A percentile compares a stretch with the other conserved stretches of the same genome.
phyloP scores from a whole-genome alignment of 2,888 invertebrate genomes.

The Onchidella celtica region DNA sequence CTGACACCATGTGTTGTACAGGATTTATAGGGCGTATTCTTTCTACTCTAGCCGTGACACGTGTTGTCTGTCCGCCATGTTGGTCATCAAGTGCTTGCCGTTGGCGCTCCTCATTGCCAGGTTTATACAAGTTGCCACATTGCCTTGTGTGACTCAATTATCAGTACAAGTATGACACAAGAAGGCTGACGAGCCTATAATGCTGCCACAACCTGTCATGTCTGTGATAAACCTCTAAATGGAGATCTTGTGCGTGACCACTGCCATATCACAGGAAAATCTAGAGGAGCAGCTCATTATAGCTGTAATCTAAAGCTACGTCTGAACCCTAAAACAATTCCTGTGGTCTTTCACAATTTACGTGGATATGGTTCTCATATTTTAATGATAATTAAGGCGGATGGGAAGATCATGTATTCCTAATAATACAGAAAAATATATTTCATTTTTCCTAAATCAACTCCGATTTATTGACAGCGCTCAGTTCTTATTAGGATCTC shows the following conservation, averaged over 20 bases:
- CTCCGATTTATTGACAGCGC: not conserved
- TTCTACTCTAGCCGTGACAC: no score
- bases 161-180: no score
- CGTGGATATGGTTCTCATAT: not conserved
- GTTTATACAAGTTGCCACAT: no score
- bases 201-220: not conserved
- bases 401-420: no score
- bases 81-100: no score
- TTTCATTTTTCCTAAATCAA: not conserved
- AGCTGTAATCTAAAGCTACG: not conserved
- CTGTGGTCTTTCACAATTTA: conserved; percentile 9
- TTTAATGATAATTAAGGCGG: not conserved
- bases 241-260: not conserved
- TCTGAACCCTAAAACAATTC: not conserved
- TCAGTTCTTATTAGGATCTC: not conserved
- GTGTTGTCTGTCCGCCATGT: no score
- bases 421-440: not conserved
- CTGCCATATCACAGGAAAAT: not conserved
- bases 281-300: not conserved
- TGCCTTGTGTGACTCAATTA: no score
- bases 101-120: no score
- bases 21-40: no score
- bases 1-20: no score
- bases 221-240: not conserved
- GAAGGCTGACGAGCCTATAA: not conserved